These are phyloP conservation scores for Chromis chromis DNA, from an alignment of 2,797 vertebrate species.

Conservation along the genomic window DNA sequence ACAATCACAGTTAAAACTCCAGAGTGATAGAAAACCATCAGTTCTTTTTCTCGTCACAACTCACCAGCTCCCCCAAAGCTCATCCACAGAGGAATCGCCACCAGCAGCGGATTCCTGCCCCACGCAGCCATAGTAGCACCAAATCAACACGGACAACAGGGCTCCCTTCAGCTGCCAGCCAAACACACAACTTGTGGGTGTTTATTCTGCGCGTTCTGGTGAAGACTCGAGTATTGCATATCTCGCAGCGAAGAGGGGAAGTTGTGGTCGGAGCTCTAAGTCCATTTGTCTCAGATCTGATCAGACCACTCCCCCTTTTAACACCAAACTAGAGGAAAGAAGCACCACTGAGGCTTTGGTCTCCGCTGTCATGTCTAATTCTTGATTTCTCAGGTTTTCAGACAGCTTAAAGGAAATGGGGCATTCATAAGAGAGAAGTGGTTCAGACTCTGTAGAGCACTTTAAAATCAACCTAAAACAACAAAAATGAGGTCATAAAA, in stretches of 20 bases:
- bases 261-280: slow-evolving; percentile 82
- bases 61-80: slow-evolving; percentile 79
- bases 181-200: background rate
- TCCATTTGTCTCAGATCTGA: slow-evolving; percentile 77
- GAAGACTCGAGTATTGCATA: slow-evolving; percentile 28
- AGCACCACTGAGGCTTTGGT: slow-evolving; percentile 2
- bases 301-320: slow-evolving; percentile 73
- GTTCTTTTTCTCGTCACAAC: slow-evolving; percentile 17
- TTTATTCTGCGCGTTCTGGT: slow-evolving; percentile 8
- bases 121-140: slow-evolving; percentile 25
- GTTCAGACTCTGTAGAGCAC: too few relatives aligned
- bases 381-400: slow-evolving; percentile 11
- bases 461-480: background rate
- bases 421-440: background rate
- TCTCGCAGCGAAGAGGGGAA: slow-evolving; percentile 71
- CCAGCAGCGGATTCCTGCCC: slow-evolving; percentile 47
- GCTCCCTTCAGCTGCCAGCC: background rate
- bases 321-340: slow-evolving; percentile 59
- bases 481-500: slow-evolving; percentile 69
- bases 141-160: background rate
- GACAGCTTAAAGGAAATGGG: background rate
- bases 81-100: slow-evolving; percentile 74
- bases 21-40: background rate
- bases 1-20: background rate
- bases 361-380: slow-evolving; percentile 3